A percentile compares a stretch with the other conserved stretches of the same genome.
These are phyloP conservation scores for Eupithecia vulgata DNA, from an alignment of 2,888 invertebrate species.

Conservation along the genomic window DNA sequence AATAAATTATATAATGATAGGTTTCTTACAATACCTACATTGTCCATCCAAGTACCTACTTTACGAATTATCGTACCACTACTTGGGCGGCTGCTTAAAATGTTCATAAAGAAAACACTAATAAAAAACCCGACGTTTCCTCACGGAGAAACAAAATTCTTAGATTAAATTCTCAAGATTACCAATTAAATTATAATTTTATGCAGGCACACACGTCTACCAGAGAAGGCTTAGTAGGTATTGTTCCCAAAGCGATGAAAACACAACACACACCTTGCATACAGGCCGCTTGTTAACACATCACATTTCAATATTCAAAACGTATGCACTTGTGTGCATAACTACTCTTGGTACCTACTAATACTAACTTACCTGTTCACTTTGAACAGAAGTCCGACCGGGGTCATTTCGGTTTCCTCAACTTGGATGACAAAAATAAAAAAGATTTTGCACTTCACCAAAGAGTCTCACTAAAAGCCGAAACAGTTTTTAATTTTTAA, in stretches of 20 bases:
- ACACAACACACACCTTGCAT: conserved; percentile 48
- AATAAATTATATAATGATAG: background rate
- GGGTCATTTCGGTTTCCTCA: conserved; percentile 75
- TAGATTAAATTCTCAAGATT: background rate
- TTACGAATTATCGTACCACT: background rate
- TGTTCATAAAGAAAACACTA: background rate
- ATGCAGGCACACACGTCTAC: background rate
- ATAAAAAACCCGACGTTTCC: background rate
- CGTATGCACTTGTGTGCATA: conserved; percentile 46
- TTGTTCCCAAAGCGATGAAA: conserved; percentile 39
- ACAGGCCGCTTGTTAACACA: conserved; percentile 57
- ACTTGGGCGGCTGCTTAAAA: background rate
- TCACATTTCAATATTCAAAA: conserved; percentile 65
- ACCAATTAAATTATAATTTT: background rate
- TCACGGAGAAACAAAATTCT: background rate
- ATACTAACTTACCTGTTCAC: conserved; percentile 81
- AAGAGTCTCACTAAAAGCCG: conserved; percentile 4
- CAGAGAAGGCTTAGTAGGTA: conserved; percentile 14
- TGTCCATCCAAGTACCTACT: background rate
- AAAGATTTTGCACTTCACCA: conserved; percentile 31
- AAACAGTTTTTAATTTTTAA: background rate
- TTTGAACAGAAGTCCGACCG: conserved; percentile 85
- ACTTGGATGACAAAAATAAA: conserved; percentile 37
- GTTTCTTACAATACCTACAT: background rate
- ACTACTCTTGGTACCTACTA: conserved; percentile 27